Evolutionary conservation across 1,140 invertebrate species (phyloP).

Genomic region (Drosophila mojavensis): DNA sequence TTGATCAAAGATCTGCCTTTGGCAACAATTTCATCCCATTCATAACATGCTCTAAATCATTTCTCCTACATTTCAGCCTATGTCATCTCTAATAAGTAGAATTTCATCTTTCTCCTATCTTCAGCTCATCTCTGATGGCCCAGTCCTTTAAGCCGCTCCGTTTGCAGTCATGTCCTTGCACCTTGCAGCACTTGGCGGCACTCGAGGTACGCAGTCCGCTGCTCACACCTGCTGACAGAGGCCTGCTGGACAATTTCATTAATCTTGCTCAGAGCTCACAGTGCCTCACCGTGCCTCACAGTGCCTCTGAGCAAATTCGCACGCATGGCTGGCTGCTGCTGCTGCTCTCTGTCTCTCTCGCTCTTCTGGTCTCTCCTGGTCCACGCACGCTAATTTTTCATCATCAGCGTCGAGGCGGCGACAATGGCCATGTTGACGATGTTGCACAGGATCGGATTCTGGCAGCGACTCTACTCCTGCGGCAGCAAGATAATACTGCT

Average conservation of each 20-base stretch:
- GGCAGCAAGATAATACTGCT: constrained; percentile 33
- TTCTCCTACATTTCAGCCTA: too few relatives aligned
- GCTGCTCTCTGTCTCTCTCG: too few relatives aligned
- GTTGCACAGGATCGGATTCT: constrained; percentile 47
- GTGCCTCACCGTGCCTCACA: background rate
- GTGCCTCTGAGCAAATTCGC: constrained; percentile 37
- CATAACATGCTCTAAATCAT: too few relatives aligned
- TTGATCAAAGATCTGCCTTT: too few relatives aligned
- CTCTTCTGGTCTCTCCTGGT: constrained; percentile 4
- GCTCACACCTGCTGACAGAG: constrained; percentile 29
- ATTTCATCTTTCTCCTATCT: background rate
- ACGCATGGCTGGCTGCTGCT: constrained; percentile 45
- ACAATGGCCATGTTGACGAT: constrained; percentile 61
- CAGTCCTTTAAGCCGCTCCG: background rate
- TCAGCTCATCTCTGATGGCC: background rate
- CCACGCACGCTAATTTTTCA: constrained; percentile 73
- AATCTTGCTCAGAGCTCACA: constrained; percentile 70
- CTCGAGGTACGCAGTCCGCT: constrained; percentile 6
- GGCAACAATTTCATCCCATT: too few relatives aligned
- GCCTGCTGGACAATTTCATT: constrained; percentile 60
- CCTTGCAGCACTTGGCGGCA: constrained; percentile 7
- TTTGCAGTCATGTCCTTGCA: background rate
- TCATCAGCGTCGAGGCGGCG: constrained; percentile 61
- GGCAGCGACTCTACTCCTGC: constrained; percentile 10
- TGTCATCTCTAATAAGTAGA: background rate